Percentiles rank a stretch among this genome's conserved stretches.
phyloP scores from a whole-genome alignment of 2,113 vertebrate genomes.

The Nicator chloris region DNA sequence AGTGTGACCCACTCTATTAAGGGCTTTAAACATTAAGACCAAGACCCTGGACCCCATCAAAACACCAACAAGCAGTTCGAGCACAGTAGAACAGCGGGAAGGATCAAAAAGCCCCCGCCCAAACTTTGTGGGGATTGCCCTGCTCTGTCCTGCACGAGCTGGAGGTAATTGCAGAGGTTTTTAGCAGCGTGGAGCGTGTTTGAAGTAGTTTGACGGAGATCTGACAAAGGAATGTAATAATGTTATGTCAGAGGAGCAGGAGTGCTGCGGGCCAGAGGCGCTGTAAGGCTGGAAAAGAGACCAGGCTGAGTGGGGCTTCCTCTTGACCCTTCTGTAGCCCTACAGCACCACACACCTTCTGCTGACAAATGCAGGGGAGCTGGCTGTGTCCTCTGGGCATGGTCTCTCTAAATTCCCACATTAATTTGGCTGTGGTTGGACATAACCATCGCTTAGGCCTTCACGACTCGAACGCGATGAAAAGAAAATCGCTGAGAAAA shows the following conservation, averaged over 20 bases:
- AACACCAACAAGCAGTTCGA: conserved; percentile 12
- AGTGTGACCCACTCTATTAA: conserved; percentile 39
- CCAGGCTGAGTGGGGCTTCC: neutral
- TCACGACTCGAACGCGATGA: rapidly evolving
- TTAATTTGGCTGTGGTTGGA: neutral
- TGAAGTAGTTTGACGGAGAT: neutral
- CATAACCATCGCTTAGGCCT: neutral
- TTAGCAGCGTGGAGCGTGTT: neutral
- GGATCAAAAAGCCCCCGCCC: neutral
- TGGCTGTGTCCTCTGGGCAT: neutral
- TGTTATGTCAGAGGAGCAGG: neutral
- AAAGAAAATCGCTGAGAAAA: neutral
- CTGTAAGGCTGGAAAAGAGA: neutral
- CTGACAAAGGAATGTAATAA: neutral
- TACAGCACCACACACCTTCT: neutral
- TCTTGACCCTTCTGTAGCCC: neutral
- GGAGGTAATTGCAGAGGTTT: neutral
- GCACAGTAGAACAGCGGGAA: neutral
- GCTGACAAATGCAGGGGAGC: rapidly evolving
- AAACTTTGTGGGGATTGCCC: neutral
- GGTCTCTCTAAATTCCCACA: neutral
- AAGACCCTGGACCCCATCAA: conserved; percentile 27
- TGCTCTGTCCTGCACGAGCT: neutral
- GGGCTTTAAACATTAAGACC: neutral
- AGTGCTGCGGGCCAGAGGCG: neutral